Conservation (phyloP, 2,888 invertebrate species). For the Ctenicera cuprea region DNA sequence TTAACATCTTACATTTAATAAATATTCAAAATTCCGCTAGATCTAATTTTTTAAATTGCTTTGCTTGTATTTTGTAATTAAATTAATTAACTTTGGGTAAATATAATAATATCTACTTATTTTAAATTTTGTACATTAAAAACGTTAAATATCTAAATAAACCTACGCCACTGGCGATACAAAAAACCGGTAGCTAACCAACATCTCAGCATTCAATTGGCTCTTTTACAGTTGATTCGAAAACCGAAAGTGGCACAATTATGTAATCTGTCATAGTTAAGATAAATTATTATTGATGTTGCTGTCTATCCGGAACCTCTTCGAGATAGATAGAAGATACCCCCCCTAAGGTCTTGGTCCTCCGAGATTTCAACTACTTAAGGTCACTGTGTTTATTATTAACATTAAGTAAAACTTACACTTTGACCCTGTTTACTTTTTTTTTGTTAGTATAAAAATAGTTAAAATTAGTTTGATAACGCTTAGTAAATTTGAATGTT, state of each 20-base stretch:
- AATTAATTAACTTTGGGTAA: no score
- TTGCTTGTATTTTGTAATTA: no score
- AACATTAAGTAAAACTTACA: slow-evolving; percentile 39
- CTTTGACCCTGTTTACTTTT: slow-evolving; percentile 42
- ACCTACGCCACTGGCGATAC: slow-evolving; percentile 36
- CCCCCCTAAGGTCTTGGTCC: slow-evolving; percentile 44
- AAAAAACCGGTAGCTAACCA: slow-evolving; percentile 36
- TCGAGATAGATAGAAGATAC: slow-evolving; percentile 34
- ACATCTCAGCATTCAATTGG: slow-evolving; percentile 42
- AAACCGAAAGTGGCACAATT: slow-evolving; percentile 52
- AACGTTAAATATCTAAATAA: not conserved
- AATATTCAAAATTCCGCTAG: no score
- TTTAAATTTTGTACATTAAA: no score
- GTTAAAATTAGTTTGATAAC: slow-evolving; percentile 19
- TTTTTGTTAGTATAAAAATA: not conserved
- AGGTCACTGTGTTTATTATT: slow-evolving; percentile 44
- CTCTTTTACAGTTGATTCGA: slow-evolving; percentile 48
- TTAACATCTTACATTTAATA: no score
- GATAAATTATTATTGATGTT: slow-evolving; percentile 52
- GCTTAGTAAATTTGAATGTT: not conserved
- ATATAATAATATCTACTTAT: no score
- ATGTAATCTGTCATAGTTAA: slow-evolving; percentile 51
- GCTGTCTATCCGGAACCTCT: slow-evolving; percentile 49
- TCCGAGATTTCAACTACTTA: slow-evolving; percentile 41
- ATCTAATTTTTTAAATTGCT: no score